Base-by-base conservation (phyloP, 2,888 invertebrate species). In the Meloe dianella region DNA sequence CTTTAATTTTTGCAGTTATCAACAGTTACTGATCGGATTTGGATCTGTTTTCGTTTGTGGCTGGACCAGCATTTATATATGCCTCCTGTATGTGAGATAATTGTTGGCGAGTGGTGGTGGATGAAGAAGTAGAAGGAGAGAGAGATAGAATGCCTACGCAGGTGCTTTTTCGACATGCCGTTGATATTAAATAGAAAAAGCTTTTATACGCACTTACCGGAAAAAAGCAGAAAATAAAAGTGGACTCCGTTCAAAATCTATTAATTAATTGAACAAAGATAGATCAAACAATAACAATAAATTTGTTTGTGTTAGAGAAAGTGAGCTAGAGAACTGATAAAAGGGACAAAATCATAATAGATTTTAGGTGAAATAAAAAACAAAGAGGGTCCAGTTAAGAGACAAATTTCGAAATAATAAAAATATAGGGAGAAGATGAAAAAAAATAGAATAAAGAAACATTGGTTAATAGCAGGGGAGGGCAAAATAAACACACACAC, bases 191-290 rank as follows among this genome's bases (percentile, higher is more conserved):
- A 54, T 22, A 27, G 61, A 61, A 67, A 61, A 64, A 58, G 67
- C 67, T 67, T 64, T 67, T 58, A 54, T 54, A 67, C 61, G 67
- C 54, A 59, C 35, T 59, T 59, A 38, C 12, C 59, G n/a, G 59
- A 5, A 51, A 51, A 51, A 20, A 8, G 10, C 2, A 47, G 10
- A 24, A 14, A 24, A 54, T 2, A 54, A 10, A 4, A 24, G 24
- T 4, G 54, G 4, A 14, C 24, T 1, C 54, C 24, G 6, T 3
- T 59, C 35, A 32, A 20, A 59, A 59, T 59, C 35, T 59, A 59
- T 59, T 59, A 59, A 59, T 59, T 59, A 59, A 59, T 59, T 59
- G 59, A 20, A 41, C 20, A 47, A 20, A 47, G 47, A 47, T 41
- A 41, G 41, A 17, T 41, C 2, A 10, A 22, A 22, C 8, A 32